phyloP scores from a whole-genome alignment of 2,113 vertebrate genomes.

The Menidia beryllina region DNA sequence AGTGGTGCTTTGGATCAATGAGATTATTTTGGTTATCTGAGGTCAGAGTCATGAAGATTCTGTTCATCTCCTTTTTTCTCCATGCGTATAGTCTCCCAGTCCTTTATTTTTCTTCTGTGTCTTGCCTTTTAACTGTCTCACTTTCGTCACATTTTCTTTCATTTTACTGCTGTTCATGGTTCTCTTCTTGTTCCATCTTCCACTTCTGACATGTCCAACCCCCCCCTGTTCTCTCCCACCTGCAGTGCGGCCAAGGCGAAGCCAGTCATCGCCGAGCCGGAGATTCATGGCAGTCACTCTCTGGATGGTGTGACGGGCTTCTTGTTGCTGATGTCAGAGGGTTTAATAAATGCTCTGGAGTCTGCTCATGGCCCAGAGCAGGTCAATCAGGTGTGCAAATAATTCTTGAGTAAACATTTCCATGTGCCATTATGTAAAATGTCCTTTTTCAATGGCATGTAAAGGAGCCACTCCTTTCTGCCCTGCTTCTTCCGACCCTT shows the following conservation, averaged over 20 bases:
- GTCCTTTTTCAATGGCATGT: background rate
- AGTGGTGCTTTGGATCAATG: background rate
- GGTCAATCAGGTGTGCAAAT: conserved; percentile 90
- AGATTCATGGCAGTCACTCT: conserved; percentile 90
- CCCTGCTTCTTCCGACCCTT: background rate
- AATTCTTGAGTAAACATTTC: background rate
- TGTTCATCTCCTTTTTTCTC: background rate
- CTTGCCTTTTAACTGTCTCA: no score
- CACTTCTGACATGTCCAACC: background rate
- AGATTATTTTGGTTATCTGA: conserved; percentile 26
- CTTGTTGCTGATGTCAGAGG: conserved; percentile 95
- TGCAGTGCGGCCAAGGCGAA: conserved; percentile 89
- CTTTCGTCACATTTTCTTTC: background rate
- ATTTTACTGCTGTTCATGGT: background rate
- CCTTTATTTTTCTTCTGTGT: background rate
- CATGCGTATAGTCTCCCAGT: background rate
- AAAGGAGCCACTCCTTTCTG: background rate
- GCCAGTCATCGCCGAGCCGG: conserved; percentile 93
- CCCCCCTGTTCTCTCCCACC: background rate
- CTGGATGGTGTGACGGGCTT: conserved; percentile 93
- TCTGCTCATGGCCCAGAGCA: conserved; percentile 95
- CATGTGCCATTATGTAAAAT: background rate
- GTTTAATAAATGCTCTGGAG: conserved; percentile 95
- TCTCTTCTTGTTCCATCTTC: background rate
- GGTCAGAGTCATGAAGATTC: conserved; percentile 18